These are phyloP conservation scores for Meta bourneti DNA, from an alignment of 2,888 invertebrate genomes.

Conservation along the genomic window DNA sequence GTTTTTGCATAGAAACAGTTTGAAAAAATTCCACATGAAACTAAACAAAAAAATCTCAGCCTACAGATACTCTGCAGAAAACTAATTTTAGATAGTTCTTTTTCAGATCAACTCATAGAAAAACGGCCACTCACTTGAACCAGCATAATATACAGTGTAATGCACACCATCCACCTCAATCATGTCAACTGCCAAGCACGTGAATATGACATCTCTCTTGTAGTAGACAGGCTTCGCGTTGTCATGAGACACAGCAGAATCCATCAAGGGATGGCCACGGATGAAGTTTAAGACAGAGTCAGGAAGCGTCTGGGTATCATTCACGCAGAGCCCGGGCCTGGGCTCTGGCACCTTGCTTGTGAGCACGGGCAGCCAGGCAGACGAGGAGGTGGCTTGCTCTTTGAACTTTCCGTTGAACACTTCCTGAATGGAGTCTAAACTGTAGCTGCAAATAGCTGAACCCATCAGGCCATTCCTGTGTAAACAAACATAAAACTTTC, in stretches of 20 bases:
- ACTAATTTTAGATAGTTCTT: too few relatives aligned
- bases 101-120: neutral
- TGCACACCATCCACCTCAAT: constrained; percentile 89
- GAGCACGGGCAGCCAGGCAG: constrained; percentile 93
- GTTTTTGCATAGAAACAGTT: too few relatives aligned
- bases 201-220: constrained; percentile 94
- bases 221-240: constrained; percentile 96
- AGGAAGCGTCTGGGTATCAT: constrained; percentile 94
- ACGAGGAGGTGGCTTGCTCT: constrained; percentile 95
- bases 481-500: neutral
- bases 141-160: constrained; percentile 94
- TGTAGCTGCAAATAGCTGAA: constrained; percentile 98
- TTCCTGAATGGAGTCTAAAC: constrained; percentile 91
- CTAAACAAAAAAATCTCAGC: too few relatives aligned
- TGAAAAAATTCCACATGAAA: too few relatives aligned
- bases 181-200: constrained; percentile 93
- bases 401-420: constrained; percentile 96
- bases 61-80: too few relatives aligned
- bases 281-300: constrained; percentile 95
- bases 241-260: constrained; percentile 95
- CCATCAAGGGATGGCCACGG: constrained; percentile 98
- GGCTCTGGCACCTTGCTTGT: constrained; percentile 95
- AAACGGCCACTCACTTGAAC: constrained; percentile 87
- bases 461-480: constrained; percentile 92
- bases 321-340: constrained; percentile 95